Evolutionary conservation across 2,113 vertebrate genomes (phyloP), one percentile per base, ranked within the genome.

Genomic region (Bubalus kerabau): DNA sequence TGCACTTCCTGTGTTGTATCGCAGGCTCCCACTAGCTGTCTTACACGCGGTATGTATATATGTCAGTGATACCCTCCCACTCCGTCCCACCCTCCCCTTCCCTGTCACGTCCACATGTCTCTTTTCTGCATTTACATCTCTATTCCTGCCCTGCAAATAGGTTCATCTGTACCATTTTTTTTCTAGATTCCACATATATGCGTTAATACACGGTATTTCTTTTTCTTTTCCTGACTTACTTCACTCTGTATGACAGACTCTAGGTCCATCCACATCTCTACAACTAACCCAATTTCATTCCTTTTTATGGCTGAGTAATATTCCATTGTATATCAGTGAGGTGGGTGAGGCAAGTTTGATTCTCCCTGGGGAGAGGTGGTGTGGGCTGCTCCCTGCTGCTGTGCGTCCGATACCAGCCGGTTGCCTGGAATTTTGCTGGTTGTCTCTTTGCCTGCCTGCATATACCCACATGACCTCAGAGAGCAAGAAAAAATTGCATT

Each of bases 391-490:
- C 56, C 60, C 43, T 86, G n/a, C 28, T 11, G 26, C 26, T 23
- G 7, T n/a, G 4, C 1, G 0, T 36, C 5, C 10, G 6, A 60
- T 17, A 30, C 7, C 10, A 52, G n/a, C 52, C 36, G 30, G n/a
- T n/a, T 71, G 60, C 56, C 36, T 57, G 43, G 19, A 64, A 57
- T 52, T n/a, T 83, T 62, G 5, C n/a, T 19, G 9, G 32, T 28
- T 56, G 19, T 30, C 30, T 80, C 50, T 83, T 57, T 76, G 48
- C 46, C 24, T 46, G 28, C 26, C 21, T 62, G 67, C 71, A 52
- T 19, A 11, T 9, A 59, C 9, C 56, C 76, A 48, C 0, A 9
- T n/a, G 76, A 87, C 46, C 64, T 85, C 32, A 90, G 59, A 87
- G 24, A 74, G 7, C 54, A 59, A 48, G 28, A 87, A 52, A 48